phyloP scores from a whole-genome alignment of 1,140 invertebrate species.

The Lucilia sericata region DNA sequence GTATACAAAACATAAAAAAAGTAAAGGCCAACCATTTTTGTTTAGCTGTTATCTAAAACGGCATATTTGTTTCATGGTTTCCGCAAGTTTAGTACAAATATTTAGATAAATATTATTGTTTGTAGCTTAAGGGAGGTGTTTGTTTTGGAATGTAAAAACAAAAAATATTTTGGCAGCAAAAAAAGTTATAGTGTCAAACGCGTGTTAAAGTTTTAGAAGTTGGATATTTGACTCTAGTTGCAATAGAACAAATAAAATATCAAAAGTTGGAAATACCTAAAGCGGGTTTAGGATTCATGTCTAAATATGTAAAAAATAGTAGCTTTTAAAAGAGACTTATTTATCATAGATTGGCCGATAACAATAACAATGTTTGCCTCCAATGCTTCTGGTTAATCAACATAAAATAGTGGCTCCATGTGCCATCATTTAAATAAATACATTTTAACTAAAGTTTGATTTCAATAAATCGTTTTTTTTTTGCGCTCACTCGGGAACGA shows the following conservation, averaged over 20 bases:
- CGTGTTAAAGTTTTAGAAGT: conserved; percentile 4
- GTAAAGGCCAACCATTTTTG: neutral
- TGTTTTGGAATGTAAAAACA: neutral
- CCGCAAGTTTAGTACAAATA: neutral
- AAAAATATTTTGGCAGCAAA: neutral
- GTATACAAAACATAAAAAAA: neutral
- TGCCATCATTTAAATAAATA: no score
- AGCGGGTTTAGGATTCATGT: no score
- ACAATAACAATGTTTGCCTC: no score
- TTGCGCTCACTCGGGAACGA: no score
- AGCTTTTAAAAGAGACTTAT: no score
- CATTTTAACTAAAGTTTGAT: no score
- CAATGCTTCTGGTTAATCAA: no score
- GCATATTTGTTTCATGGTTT: conserved; percentile 26
- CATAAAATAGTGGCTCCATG: no score
- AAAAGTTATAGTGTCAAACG: neutral
- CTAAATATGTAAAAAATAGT: no score
- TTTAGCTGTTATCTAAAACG: neutral
- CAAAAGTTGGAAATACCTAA: no score
- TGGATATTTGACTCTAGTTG: neutral
- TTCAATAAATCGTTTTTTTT: no score
- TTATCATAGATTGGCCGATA: no score
- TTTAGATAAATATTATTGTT: neutral
- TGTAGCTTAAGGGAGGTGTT: neutral
- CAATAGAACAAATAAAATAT: neutral